Evolutionary conservation across 2,888 invertebrate genomes (phyloP).

Genomic region (Antheraea yamamai): DNA sequence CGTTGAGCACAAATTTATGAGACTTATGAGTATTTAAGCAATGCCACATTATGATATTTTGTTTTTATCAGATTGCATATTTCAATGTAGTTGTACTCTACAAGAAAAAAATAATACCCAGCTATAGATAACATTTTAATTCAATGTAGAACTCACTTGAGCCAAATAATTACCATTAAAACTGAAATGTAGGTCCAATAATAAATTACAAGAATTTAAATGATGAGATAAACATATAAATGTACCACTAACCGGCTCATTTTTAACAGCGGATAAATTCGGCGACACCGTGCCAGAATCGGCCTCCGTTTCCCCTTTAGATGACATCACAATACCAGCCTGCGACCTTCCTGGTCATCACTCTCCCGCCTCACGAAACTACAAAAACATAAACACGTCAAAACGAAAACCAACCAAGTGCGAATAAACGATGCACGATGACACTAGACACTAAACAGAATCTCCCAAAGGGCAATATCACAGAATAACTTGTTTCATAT

Average conservation of each 20-base stretch:
- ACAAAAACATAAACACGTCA: slow-evolving; percentile 59
- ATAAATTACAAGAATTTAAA: slow-evolving; percentile 7
- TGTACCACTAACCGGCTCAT: slow-evolving; percentile 71
- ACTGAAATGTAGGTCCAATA: neutral
- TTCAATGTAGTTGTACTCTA: neutral
- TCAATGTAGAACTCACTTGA: neutral
- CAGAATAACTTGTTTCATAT: slow-evolving; percentile 63
- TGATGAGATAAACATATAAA: neutral
- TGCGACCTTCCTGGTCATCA: slow-evolving; percentile 75
- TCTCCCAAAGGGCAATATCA: slow-evolving; percentile 49
- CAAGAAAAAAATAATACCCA: neutral
- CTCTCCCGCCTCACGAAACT: slow-evolving; percentile 74
- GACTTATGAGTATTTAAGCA: neutral
- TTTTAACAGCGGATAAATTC: slow-evolving; percentile 68
- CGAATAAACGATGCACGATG: slow-evolving; percentile 33
- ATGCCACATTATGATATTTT: neutral
- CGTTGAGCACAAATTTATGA: neutral
- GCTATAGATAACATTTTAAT: neutral
- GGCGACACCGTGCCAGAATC: slow-evolving; percentile 81
- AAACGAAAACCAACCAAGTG: slow-evolving; percentile 33
- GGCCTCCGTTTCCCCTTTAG: slow-evolving; percentile 82
- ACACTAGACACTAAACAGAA: slow-evolving; percentile 36
- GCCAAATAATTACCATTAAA: neutral
- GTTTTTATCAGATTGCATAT: neutral
- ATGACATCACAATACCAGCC: slow-evolving; percentile 81